A percentile compares a stretch with the other conserved stretches of the same genome.
These are phyloP conservation scores for Sympetrum striolatum DNA, from an alignment of 2,888 invertebrate genomes.

Conservation along the genomic window DNA sequence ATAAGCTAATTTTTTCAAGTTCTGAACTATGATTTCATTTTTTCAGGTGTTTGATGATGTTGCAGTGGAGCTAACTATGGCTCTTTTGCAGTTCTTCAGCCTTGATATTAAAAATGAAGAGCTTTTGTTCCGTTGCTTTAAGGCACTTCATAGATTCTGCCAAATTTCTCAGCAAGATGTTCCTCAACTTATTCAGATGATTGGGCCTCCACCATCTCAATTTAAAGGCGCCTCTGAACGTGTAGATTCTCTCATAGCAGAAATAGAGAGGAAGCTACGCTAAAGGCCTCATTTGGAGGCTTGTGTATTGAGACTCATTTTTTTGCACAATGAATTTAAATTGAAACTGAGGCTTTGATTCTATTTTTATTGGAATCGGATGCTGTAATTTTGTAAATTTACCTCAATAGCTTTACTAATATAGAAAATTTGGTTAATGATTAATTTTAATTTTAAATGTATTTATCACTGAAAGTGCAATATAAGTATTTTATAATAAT, in stretches of 20 bases:
- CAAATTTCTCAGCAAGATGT: constrained; percentile 82
- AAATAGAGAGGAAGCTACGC: constrained; percentile 72
- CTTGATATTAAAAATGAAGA: constrained; percentile 77
- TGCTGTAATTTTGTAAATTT: background rate
- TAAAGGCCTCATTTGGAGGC: constrained; percentile 52
- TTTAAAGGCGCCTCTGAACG: constrained; percentile 82
- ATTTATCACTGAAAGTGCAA: background rate
- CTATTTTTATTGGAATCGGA: background rate
- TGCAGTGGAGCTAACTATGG: constrained; percentile 90
- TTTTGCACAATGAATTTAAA: background rate
- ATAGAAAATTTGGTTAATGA: constrained; percentile 3
- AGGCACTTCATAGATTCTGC: constrained; percentile 76
- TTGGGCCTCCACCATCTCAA: constrained; percentile 84
- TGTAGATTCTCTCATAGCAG: constrained; percentile 80
- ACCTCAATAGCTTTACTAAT: background rate
- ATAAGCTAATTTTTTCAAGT: too few relatives aligned
- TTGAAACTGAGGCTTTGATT: constrained; percentile 19
- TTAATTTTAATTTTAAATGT: constrained; percentile 1
- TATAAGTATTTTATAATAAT: background rate
- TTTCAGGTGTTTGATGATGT: constrained; percentile 90
- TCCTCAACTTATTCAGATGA: constrained; percentile 87
- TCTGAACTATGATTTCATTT: constrained; percentile 48
- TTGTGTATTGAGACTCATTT: background rate
- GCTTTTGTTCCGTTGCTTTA: constrained; percentile 78
- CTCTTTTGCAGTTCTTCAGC: constrained; percentile 86